Conservation (phyloP, 1,140 invertebrate species). For the Drosophila mauritiana region DNA sequence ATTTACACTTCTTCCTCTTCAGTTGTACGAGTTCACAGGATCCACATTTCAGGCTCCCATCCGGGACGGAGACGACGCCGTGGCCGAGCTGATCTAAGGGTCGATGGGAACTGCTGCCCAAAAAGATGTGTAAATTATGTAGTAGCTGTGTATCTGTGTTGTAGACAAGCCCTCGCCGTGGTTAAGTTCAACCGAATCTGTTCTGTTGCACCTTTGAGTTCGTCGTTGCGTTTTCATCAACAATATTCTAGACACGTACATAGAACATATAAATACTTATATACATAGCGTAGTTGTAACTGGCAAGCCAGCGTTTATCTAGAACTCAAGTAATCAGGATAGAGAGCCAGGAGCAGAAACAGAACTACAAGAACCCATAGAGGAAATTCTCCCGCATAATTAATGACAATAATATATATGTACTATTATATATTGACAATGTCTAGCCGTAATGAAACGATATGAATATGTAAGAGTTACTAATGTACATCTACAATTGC, state of each 20-base stretch:
- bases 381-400: conserved; percentile 79
- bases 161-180: conserved; percentile 38
- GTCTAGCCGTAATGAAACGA: conserved; percentile 58
- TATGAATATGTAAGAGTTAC: conserved; percentile 64
- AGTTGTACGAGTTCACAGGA: conserved; percentile 86
- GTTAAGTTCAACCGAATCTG: conserved; percentile 54
- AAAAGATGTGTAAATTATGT: conserved; percentile 67
- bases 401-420: conserved; percentile 82
- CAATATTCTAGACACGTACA: conserved; percentile 30
- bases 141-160: conserved; percentile 55
- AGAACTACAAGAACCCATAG: conserved; percentile 67
- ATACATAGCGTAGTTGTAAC: conserved; percentile 62
- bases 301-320: conserved; percentile 66
- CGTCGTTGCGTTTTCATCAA: conserved; percentile 34
- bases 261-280: conserved; percentile 54
- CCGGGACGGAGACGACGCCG: conserved; percentile 88
- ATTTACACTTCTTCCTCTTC: conserved; percentile 10
- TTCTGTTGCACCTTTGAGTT: conserved; percentile 66
- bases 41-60: conserved; percentile 90
- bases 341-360: conserved; percentile 26
- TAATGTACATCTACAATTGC: conserved; percentile 40
- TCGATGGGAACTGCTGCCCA: conserved; percentile 11
- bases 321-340: conserved; percentile 48
- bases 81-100: conserved; percentile 89
- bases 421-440: conserved; percentile 64